These are phyloP conservation scores for Pachymerium ferrugineum DNA, from an alignment of 2,888 invertebrate species.

Conservation along the genomic window DNA sequence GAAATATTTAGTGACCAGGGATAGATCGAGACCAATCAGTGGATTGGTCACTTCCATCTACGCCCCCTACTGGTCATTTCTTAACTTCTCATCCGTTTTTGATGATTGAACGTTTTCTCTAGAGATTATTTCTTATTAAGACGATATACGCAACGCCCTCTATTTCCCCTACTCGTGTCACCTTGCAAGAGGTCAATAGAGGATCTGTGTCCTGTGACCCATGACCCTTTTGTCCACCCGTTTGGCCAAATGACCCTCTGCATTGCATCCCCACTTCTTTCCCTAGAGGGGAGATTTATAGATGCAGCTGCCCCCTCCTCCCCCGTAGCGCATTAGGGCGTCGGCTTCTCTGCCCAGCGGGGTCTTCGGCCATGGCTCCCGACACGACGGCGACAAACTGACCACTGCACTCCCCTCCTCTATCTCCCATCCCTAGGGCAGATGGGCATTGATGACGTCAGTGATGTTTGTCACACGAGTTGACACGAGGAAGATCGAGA, in stretches of 20 bases:
- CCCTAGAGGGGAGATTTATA: slow-evolving; percentile 20
- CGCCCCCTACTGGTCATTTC: neutral
- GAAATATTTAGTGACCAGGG: slow-evolving; percentile 17
- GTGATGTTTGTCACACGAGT: neutral
- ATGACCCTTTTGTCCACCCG: slow-evolving; percentile 23
- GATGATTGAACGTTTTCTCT: too few species aligned
- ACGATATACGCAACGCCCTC: too few species aligned
- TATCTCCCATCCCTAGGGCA: neutral
- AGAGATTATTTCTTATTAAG: too few species aligned
- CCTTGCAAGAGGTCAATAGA: neutral
- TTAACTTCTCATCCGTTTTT: too few species aligned
- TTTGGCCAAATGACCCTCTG: slow-evolving; percentile 20
- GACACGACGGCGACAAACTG: slow-evolving; percentile 27
- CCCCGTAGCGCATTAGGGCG: slow-evolving; percentile 27
- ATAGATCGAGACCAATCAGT: neutral
- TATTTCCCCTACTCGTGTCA: neutral
- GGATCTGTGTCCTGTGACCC: slow-evolving; percentile 18
- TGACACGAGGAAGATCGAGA: too few species aligned
- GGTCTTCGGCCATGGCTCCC: slow-evolving; percentile 27
- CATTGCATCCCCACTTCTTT: slow-evolving; percentile 8
- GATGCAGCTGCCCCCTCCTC: slow-evolving; percentile 25
- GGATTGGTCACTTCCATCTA: neutral
- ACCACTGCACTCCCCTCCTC: slow-evolving; percentile 4
- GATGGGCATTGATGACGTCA: slow-evolving; percentile 6
- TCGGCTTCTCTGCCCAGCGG: slow-evolving; percentile 27